Evolutionary conservation across 2,888 invertebrate species (phyloP).

Genomic region (Cosmorhoe ocellata): DNA sequence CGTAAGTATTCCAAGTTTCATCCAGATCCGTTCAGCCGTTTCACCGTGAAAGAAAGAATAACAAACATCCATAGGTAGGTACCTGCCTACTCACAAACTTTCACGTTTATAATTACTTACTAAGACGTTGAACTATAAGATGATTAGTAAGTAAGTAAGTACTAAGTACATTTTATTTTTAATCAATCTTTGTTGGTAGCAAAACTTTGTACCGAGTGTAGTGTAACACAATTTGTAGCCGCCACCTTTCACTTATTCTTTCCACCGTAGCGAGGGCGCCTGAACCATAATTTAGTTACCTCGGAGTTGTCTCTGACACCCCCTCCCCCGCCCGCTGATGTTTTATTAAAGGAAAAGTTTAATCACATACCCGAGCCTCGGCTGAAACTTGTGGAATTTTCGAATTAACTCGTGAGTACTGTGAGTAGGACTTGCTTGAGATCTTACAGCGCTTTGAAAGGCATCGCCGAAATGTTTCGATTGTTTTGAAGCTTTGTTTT

Average conservation of each 20-base stretch:
- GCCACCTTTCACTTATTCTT: constrained; percentile 3
- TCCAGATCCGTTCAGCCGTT: too few relatives aligned
- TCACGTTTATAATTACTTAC: too few relatives aligned
- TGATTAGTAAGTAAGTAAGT: too few relatives aligned
- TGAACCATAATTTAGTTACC: constrained; percentile 50
- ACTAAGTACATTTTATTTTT: too few relatives aligned
- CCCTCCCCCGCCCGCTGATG: constrained; percentile 39
- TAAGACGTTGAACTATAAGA: too few relatives aligned
- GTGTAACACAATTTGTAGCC: neutral
- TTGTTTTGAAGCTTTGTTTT: constrained; percentile 18
- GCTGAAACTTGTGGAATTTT: constrained; percentile 40
- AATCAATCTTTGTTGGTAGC: too few relatives aligned
- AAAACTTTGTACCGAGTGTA: too few relatives aligned
- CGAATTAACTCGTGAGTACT: constrained; percentile 43
- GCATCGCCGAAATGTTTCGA: constrained; percentile 20
- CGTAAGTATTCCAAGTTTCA: too few relatives aligned
- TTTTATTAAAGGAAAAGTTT: constrained; percentile 49
- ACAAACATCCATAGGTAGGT: too few relatives aligned
- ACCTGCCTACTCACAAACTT: too few relatives aligned
- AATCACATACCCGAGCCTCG: constrained; percentile 36
- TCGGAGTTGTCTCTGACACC: constrained; percentile 46
- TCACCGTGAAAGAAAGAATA: too few relatives aligned
- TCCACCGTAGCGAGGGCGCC: constrained; percentile 20
- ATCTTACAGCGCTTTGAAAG: constrained; percentile 22
- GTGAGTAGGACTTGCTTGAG: constrained; percentile 34